Conservation (phyloP, 2,113 vertebrate genomes). For the Pristiophorus japonicus region DNA sequence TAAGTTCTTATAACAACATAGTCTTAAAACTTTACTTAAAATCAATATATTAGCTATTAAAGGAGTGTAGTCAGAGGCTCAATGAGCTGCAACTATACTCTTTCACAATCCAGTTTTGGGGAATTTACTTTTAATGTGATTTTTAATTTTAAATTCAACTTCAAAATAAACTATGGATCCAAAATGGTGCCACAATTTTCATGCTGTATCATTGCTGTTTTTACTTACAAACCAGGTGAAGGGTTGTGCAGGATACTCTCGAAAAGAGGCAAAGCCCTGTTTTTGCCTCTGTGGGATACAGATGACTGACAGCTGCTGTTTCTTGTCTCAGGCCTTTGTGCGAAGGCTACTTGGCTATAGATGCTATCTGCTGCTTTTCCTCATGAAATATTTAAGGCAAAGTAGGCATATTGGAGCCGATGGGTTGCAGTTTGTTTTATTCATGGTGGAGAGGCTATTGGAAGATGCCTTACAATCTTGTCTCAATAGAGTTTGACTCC, state of each 20-base stretch:
- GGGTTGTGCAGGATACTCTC: neutral
- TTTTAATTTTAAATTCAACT: too few species aligned
- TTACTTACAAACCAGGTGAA: neutral
- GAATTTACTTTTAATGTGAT: too few species aligned
- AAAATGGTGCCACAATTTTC: neutral
- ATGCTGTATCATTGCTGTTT: neutral
- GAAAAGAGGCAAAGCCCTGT: neutral
- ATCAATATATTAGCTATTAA: too few species aligned
- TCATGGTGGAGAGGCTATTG: neutral
- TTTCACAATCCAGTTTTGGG: too few species aligned
- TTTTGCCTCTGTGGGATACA: neutral
- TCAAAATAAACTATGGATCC: too few species aligned
- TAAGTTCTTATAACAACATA: too few species aligned
- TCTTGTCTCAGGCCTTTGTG: neutral
- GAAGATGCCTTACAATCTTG: neutral
- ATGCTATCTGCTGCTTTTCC: neutral
- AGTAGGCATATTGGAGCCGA: slow-evolving; percentile 9
- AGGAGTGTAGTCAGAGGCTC: too few species aligned
- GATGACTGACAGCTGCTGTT: neutral
- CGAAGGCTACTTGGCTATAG: neutral
- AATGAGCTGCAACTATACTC: too few species aligned
- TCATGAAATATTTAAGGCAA: slow-evolving; percentile 35
- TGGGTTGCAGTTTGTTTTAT: slow-evolving; percentile 19
- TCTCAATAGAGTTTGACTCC: neutral
- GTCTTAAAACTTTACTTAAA: too few species aligned